These are phyloP conservation scores for Cataglyphis albicans DNA, from an alignment of 2,888 invertebrate species.

Conservation along the genomic window DNA sequence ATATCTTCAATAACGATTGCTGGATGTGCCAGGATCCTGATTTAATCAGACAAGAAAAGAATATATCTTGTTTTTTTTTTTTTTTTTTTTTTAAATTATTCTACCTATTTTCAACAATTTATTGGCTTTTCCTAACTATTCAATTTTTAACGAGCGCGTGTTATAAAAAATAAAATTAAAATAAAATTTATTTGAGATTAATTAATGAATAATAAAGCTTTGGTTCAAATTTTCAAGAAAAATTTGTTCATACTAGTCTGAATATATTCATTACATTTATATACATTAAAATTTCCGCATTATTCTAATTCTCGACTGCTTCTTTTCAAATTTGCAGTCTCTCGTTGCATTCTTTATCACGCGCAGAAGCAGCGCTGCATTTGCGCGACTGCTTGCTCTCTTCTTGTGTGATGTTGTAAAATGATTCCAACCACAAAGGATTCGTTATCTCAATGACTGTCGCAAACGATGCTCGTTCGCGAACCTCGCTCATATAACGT, in stretches of 20 bases:
- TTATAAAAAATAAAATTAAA: neutral
- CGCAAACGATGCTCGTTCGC: conserved; percentile 34
- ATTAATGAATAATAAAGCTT: neutral
- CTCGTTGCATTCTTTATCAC: neutral
- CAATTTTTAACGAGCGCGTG: neutral
- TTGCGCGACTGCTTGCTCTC: neutral
- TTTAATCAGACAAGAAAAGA: conserved; percentile 11
- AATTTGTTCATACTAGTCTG: neutral
- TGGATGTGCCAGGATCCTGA: neutral
- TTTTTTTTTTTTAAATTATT: neutral
- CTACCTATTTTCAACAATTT: neutral
- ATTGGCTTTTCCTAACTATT: neutral
- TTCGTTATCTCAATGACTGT: conserved; percentile 48
- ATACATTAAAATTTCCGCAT: neutral
- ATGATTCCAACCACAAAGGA: conserved; percentile 48
- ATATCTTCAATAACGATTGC: conserved; percentile 12
- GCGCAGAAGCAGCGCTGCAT: neutral
- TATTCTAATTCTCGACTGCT: neutral
- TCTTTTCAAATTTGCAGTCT: neutral
- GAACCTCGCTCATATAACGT: conserved; percentile 15
- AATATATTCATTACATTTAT: neutral
- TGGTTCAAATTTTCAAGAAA: neutral
- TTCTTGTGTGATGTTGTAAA: conserved; percentile 24
- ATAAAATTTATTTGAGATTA: conserved; percentile 4
- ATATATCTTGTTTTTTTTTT: neutral